phyloP scores from a whole-genome alignment of 2,113 vertebrate genomes.

The Tachycineta bicolor region DNA sequence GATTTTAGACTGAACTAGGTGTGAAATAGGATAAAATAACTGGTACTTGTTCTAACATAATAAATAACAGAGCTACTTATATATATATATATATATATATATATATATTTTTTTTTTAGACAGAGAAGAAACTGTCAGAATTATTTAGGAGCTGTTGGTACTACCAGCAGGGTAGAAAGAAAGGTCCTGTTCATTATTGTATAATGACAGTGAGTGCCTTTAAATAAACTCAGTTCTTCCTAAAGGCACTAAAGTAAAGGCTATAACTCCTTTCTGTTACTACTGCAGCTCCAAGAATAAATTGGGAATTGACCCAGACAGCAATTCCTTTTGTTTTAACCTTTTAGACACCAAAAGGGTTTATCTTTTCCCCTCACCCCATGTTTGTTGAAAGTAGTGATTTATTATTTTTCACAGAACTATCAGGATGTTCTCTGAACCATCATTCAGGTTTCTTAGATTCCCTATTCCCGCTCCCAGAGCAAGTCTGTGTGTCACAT shows the following conservation, averaged over 20 bases:
- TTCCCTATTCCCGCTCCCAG: not conserved
- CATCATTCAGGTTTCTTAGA: not conserved
- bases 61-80: not conserved
- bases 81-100: no score
- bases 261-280: not conserved
- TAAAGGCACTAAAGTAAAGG: not conserved
- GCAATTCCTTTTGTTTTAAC: not conserved
- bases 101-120: no score
- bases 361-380: not conserved
- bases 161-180: not conserved
- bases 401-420: not conserved
- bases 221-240: not conserved
- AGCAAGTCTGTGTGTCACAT: not conserved
- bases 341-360: not conserved
- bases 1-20: not conserved
- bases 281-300: not conserved
- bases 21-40: not conserved
- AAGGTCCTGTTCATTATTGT: not conserved
- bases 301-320: not conserved
- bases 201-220: not conserved
- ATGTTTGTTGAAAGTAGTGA: not conserved
- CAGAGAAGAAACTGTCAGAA: not conserved
- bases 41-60: not conserved
- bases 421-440: not conserved
- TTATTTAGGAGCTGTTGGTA: not conserved